A percentile compares a stretch with the other conserved stretches of the same genome.
phyloP scores from a whole-genome alignment of 2,113 vertebrate species.

The Pelecanoides urinatrix region DNA sequence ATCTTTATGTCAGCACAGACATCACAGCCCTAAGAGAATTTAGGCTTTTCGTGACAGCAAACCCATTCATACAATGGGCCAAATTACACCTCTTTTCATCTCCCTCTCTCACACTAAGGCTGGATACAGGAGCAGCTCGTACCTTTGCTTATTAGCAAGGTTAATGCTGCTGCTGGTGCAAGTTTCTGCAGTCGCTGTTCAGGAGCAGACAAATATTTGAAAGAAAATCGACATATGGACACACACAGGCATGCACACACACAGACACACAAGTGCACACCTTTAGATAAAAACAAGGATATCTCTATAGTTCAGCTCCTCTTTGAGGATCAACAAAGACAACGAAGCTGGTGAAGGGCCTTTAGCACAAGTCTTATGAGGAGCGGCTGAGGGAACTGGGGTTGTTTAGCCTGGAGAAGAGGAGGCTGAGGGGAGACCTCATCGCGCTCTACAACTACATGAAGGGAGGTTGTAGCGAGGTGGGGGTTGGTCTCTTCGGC shows the following conservation, averaged over 20 bases:
- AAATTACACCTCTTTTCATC: background rate
- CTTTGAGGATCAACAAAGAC: background rate
- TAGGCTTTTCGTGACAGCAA: background rate
- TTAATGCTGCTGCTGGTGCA: background rate
- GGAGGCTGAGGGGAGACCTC: too few species aligned
- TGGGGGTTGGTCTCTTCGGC: too few species aligned
- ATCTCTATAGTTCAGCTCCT: background rate
- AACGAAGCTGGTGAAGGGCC: too few species aligned
- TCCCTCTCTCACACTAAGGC: background rate
- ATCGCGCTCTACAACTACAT: too few species aligned
- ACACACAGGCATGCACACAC: background rate
- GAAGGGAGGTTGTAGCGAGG: too few species aligned
- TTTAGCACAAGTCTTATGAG: too few species aligned
- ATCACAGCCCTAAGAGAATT: background rate
- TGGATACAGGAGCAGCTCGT: accelerated
- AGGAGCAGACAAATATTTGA: background rate
- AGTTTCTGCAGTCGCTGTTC: background rate
- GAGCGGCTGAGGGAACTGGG: too few species aligned
- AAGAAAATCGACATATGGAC: background rate
- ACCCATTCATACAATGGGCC: background rate
- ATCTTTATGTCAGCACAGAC: background rate
- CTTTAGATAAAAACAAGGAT: background rate
- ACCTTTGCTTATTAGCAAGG: background rate
- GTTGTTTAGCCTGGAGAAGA: too few species aligned
- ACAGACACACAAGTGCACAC: background rate